phyloP scores from a whole-genome alignment of 2,888 invertebrate genomes.

The Volucella inflata region DNA sequence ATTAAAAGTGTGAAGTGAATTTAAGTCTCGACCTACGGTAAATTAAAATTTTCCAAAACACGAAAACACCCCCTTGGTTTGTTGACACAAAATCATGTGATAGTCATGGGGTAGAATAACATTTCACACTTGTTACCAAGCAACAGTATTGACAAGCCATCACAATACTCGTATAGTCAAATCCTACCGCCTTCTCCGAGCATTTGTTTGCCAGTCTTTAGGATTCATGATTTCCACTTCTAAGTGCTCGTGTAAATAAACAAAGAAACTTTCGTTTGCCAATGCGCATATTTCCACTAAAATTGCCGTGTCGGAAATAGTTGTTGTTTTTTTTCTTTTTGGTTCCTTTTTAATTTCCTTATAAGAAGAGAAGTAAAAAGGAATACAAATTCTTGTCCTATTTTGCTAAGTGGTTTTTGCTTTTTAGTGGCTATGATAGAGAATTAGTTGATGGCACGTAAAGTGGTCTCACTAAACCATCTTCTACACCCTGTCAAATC shows the following conservation, averaged over 20 bases:
- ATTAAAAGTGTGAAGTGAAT: slow-evolving; percentile 35
- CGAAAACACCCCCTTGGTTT: background rate
- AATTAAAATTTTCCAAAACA: background rate
- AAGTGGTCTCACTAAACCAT: slow-evolving; percentile 19
- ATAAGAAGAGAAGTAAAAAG: too few species aligned
- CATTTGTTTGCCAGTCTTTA: slow-evolving; percentile 5
- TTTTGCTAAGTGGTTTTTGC: slow-evolving; percentile 35
- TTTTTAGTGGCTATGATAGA: slow-evolving; percentile 51
- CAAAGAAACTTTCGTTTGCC: slow-evolving; percentile 33
- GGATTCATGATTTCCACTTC: slow-evolving; percentile 5
- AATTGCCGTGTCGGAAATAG: background rate
- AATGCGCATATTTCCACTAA: slow-evolving; percentile 55
- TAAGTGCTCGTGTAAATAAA: slow-evolving; percentile 27
- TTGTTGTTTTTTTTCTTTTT: slow-evolving; percentile 6
- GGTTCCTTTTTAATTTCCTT: slow-evolving; percentile 5
- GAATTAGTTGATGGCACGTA: slow-evolving; percentile 32
- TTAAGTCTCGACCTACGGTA: background rate
- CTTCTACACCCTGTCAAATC: background rate
- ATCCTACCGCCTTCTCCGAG: slow-evolving; percentile 3
- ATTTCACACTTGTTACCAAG: slow-evolving; percentile 55
- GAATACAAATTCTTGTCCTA: slow-evolving; percentile 4
- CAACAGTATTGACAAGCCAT: slow-evolving; percentile 67
- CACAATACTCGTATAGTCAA: too few species aligned
- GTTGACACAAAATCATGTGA: slow-evolving; percentile 20
- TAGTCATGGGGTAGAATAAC: slow-evolving; percentile 21